phyloP scores from a whole-genome alignment of 2,113 vertebrate species.

The Athene noctua region DNA sequence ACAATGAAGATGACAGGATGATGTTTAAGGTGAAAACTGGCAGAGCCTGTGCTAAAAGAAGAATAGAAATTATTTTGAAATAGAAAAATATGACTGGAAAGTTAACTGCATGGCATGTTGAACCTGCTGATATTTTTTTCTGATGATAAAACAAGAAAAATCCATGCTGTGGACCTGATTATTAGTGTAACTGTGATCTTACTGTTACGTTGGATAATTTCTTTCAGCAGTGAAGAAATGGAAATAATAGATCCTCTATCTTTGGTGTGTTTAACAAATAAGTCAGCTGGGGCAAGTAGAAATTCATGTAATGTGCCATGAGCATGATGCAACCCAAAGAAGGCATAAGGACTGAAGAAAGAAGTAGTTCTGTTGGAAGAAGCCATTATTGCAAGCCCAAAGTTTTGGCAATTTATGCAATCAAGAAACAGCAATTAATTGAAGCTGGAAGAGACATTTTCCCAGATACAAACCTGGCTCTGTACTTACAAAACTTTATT shows the following conservation, averaged over 20 bases:
- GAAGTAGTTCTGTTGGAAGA: conserved; percentile 22
- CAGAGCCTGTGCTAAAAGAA: background rate
- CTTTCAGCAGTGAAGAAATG: conserved; percentile 26
- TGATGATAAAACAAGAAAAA: background rate
- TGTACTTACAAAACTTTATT: background rate
- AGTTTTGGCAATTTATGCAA: background rate
- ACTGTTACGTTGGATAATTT: conserved; percentile 6
- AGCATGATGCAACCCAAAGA: background rate
- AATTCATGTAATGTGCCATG: background rate
- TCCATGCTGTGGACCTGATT: background rate
- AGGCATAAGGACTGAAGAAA: conserved; percentile 27
- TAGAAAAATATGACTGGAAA: background rate
- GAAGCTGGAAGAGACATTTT: background rate
- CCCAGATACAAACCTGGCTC: background rate
- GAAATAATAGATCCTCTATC: no score
- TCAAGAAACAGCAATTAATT: conserved; percentile 47
- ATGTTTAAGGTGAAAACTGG: background rate
- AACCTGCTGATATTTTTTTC: background rate
- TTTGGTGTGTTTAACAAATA: background rate
- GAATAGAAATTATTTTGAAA: background rate
- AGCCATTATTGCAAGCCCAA: background rate
- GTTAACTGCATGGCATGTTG: background rate
- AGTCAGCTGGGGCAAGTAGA: conserved; percentile 37
- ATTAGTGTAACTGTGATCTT: conserved; percentile 34
- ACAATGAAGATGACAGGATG: background rate